phyloP scores from a whole-genome alignment of 2,888 invertebrate genomes.

The Scelioninae gen. 2 region DNA sequence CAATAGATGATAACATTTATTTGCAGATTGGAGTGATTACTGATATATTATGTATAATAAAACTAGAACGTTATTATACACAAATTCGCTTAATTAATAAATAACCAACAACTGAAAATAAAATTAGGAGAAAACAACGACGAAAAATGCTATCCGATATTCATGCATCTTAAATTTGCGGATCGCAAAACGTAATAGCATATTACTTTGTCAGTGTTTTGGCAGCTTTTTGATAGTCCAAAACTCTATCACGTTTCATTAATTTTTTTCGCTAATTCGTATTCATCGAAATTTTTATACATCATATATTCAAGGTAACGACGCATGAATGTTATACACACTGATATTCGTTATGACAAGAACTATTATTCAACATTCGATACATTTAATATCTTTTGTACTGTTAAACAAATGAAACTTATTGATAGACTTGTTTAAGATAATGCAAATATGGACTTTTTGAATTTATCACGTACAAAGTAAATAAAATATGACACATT shows the following conservation, averaged over 20 bases:
- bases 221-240: constrained; percentile 20
- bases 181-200: constrained; percentile 35
- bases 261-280: constrained; percentile 3
- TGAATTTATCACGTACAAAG: too few relatives aligned
- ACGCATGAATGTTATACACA: constrained; percentile 37
- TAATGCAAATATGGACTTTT: too few relatives aligned
- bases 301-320: constrained; percentile 24
- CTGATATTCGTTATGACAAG: constrained; percentile 36
- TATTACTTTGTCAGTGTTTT: constrained; percentile 46
- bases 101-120: constrained; percentile 30
- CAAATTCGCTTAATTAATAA: constrained; percentile 58
- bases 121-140: constrained; percentile 44
- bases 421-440: too few relatives aligned
- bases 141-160: constrained; percentile 51
- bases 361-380: constrained; percentile 27
- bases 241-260: constrained; percentile 20
- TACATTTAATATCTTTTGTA: too few relatives aligned
- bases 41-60: constrained; percentile 64
- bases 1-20: constrained; percentile 71
- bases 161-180: constrained; percentile 49
- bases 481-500: too few relatives aligned
- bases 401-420: too few relatives aligned
- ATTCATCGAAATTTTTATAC: constrained; percentile 14
- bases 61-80: constrained; percentile 62
- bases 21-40: constrained; percentile 67